A percentile compares a stretch with the other conserved stretches of the same genome.
Evolutionary conservation across 2,797 vertebrate genomes (phyloP).

Genomic region (Cetoscarus ocellatus): DNA sequence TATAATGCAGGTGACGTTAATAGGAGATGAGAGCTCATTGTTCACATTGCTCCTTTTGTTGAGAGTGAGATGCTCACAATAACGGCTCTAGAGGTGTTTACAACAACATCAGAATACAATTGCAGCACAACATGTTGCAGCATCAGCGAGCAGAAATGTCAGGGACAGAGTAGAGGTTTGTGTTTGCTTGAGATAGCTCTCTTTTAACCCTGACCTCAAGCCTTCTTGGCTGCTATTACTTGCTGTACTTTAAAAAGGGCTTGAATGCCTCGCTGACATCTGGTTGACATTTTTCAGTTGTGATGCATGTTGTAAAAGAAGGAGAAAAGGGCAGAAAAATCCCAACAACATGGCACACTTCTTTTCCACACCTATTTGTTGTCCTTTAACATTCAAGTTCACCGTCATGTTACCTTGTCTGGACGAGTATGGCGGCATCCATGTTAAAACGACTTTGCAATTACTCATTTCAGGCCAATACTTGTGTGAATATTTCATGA

Average conservation of each 20-base stretch:
- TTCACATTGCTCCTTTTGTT: constrained; percentile 28
- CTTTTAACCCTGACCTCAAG: constrained; percentile 61
- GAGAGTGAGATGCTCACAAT: constrained; percentile 14
- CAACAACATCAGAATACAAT: constrained; percentile 30
- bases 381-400: constrained; percentile 36
- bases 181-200: constrained; percentile 52
- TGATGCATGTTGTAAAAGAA: constrained; percentile 20
- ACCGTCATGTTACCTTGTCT: constrained; percentile 38
- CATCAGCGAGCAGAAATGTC: constrained; percentile 58
- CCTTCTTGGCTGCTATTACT: constrained; percentile 29
- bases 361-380: constrained; percentile 24
- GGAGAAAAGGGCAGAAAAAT: not conserved
- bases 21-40: constrained; percentile 35
- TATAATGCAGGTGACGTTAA: constrained; percentile 38
- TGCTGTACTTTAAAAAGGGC: constrained; percentile 33
- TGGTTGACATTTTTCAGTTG: constrained; percentile 42
- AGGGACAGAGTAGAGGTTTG: constrained; percentile 42
- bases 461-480: constrained; percentile 91
- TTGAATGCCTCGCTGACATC: constrained; percentile 48
- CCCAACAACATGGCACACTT: not conserved
- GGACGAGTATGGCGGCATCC: constrained; percentile 70
- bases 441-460: constrained; percentile 91
- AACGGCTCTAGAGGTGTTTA: constrained; percentile 36
- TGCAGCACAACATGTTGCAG: constrained; percentile 36
- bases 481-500: constrained; percentile 97